Conservation (phyloP, 2,797 vertebrate genomes). For the Morus bassanus region DNA sequence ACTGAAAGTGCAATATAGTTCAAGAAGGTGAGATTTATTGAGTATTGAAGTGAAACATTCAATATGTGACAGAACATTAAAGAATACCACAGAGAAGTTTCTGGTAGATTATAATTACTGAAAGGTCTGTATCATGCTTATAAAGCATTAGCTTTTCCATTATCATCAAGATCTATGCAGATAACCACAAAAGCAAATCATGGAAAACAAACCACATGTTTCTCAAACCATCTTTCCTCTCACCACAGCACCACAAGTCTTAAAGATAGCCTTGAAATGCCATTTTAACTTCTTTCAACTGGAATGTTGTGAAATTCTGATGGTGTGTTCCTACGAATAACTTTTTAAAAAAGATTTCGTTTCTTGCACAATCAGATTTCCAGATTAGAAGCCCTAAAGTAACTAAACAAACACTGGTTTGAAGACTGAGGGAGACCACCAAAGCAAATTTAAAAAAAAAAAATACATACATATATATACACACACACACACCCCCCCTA, state of each 20-base stretch:
- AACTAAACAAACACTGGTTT: not conserved
- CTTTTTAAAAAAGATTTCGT: not conserved
- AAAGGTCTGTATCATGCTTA: not conserved
- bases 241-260: not conserved
- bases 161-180: not conserved
- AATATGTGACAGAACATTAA: not conserved
- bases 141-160: not conserved
- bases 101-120: not conserved
- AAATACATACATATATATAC: not conserved
- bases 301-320: not conserved
- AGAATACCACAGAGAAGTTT: not conserved
- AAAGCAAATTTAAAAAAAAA: not conserved
- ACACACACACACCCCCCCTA: too few species aligned
- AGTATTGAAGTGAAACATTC: too few species aligned
- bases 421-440: not conserved
- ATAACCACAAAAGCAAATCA: not conserved
- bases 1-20: not conserved
- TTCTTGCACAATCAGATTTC: not conserved
- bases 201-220: not conserved
- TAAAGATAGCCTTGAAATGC: not conserved
- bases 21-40: not conserved
- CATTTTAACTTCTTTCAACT: not conserved
- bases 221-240: not conserved
- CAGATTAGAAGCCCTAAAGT: not conserved
- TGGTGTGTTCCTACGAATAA: not conserved